Base-by-base conservation (phyloP, 2,797 vertebrate genomes). In the Lutjanus argentimaculatus region DNA sequence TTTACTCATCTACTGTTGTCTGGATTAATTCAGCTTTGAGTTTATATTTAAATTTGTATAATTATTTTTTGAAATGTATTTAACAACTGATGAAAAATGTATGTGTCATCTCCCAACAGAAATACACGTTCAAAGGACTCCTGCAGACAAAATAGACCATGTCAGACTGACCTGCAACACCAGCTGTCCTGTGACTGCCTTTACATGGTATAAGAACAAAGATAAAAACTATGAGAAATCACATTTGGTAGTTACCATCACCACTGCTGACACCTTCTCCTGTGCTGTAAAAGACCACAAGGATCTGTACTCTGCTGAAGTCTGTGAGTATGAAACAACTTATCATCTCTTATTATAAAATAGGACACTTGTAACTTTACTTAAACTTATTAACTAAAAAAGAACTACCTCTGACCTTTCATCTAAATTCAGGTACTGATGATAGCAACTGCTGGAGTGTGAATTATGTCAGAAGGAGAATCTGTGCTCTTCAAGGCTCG, bases 401-500 rank as follows among this genome's bases (percentile, higher is more conserved):
- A 1, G 6, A 49, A 49, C 48, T 49, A 15, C 7, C 48, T 49
- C 48, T 17, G 17, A 5, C 7, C 7, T 49, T 49, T 2, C 48
- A 13, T 48, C 21, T 22, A 3, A 63, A 4, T 63, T 62, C 64
- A 88, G 84, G 84, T 25, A 1, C 1, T 21, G 0, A 2, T 0
- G 0, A 4, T 7, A 0, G 0, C 1, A 0, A 3, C 4, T 82
- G 75, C 6, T 0, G 2, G 15, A 45, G 1, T 1, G 19, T 40
- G 11, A 72, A 70, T 59, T 85, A 86, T 3, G 3, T 22, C 59
- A 46, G 17, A 16, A 73, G 59, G 30, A 83, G 58, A 52, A 64
- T 90, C 25, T 88, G 84, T 69, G 57, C 66, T 36, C 36, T 82
- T 45, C 56, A 72, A 65, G 83, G 83, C 13, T 80, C 82, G 16